These are phyloP conservation scores for Lottia scabra DNA, from an alignment of 2,888 invertebrate genomes.

Conservation along the genomic window DNA sequence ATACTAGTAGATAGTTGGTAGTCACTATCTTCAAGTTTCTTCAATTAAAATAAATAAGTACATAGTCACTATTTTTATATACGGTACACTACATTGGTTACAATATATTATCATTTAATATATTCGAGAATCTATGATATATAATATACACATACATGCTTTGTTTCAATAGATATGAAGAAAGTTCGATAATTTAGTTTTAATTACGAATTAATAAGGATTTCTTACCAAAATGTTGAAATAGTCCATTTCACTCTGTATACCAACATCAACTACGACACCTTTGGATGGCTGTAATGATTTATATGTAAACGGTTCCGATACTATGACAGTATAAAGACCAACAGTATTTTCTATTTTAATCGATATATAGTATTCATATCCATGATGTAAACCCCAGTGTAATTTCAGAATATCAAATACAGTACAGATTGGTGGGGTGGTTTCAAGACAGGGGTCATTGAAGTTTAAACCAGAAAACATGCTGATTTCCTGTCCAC, in stretches of 20 bases:
- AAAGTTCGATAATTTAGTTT: too few relatives aligned
- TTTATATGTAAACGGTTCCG: slow-evolving; percentile 25
- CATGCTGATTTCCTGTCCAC: too few relatives aligned
- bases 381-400: slow-evolving; percentile 26
- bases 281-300: slow-evolving; percentile 17
- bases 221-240: not conserved
- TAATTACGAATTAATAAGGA: too few relatives aligned
- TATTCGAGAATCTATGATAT: too few relatives aligned
- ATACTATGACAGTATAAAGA: slow-evolving; percentile 14
- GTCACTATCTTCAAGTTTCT: slow-evolving; percentile 39
- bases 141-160: too few relatives aligned
- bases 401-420: slow-evolving; percentile 15
- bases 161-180: too few relatives aligned
- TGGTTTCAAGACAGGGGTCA: not conserved
- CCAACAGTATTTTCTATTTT: slow-evolving; percentile 26
- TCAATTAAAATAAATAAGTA: slow-evolving; percentile 5
- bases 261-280: slow-evolving; percentile 23
- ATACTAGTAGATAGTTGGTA: slow-evolving; percentile 25
- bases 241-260: not conserved
- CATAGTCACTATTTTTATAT: too few relatives aligned
- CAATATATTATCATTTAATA: too few relatives aligned
- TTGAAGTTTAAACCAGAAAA: too few relatives aligned
- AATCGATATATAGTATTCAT: slow-evolving; percentile 27
- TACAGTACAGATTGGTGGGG: slow-evolving; percentile 24
- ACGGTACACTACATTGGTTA: too few relatives aligned